phyloP scores from a whole-genome alignment of 2,888 invertebrate genomes.

The Arge pagana region DNA sequence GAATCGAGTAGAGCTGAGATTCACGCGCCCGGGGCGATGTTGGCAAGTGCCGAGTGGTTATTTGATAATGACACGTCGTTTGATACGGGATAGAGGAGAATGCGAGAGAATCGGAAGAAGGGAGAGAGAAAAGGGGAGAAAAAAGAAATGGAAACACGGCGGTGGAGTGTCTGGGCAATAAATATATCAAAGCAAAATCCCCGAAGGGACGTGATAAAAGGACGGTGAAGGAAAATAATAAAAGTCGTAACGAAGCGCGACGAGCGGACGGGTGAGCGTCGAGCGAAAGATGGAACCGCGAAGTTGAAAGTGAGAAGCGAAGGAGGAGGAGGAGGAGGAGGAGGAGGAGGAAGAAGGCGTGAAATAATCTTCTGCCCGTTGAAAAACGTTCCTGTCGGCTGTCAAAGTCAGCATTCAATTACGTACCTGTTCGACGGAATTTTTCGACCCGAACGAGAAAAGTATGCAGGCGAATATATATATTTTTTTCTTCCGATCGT shows the following conservation, averaged over 20 bases:
- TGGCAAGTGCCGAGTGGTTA: neutral
- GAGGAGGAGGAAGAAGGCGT: neutral
- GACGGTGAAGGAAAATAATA: constrained; percentile 14
- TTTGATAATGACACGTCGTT: constrained; percentile 8
- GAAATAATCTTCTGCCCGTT: constrained; percentile 9
- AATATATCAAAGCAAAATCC: constrained; percentile 15
- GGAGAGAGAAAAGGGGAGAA: constrained; percentile 3
- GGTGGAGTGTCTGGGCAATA: constrained; percentile 12
- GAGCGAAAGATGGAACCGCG: no score
- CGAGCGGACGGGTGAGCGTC: neutral
- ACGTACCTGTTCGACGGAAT: constrained; percentile 7
- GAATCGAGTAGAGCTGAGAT: no score
- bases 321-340: constrained; percentile 1
- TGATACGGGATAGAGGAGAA: constrained; percentile 1
- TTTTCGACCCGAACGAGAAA: constrained; percentile 9
- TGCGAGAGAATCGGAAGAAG: neutral
- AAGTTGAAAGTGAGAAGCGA: no score
- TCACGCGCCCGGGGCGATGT: neutral
- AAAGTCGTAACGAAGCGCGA: constrained; percentile 1
- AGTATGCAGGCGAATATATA: no score
- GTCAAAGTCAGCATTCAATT: constrained; percentile 13
- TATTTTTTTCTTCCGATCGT: no score
- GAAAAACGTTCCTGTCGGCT: constrained; percentile 9
- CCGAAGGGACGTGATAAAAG: constrained; percentile 12
- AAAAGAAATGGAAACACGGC: constrained; percentile 11